These are phyloP conservation scores for Dasypus novemcinctus DNA, from an alignment of 2,113 vertebrate species.

Conservation along the genomic window DNA sequence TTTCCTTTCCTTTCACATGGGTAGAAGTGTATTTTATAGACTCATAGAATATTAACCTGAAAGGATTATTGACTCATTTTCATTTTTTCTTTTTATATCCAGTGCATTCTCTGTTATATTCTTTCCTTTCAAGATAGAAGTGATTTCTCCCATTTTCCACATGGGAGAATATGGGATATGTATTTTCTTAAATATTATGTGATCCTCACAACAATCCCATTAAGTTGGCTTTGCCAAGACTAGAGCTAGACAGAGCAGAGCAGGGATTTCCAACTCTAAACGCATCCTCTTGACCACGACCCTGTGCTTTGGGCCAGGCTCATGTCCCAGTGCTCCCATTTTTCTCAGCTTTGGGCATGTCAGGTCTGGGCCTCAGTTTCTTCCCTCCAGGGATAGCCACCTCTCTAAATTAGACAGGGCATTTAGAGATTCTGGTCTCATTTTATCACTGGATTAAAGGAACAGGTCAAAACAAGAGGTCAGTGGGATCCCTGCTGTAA, in stretches of 20 bases:
- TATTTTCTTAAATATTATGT: not conserved
- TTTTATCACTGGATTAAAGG: not conserved
- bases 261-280: not conserved
- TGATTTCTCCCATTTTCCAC: not conserved
- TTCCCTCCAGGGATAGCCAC: not conserved
- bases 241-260: not conserved
- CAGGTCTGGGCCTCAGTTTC: not conserved
- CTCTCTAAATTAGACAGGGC: not conserved
- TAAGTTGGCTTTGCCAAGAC: not conserved
- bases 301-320: not conserved
- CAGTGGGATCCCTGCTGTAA: not conserved
- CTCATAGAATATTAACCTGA: not conserved
- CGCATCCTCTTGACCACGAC: not conserved
- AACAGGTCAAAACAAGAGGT: not conserved
- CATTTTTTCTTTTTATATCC: conserved; percentile 6
- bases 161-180: not conserved
- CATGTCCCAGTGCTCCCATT: not conserved
- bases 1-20: not conserved
- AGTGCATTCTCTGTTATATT: too few relatives aligned
- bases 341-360: not conserved
- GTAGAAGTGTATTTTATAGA: not conserved
- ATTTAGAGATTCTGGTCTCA: not conserved
- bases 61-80: conserved; percentile 2
- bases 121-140: not conserved
- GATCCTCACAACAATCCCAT: not conserved